A percentile compares a stretch with the other conserved stretches of the same genome.
Evolutionary conservation across 2,888 invertebrate species (phyloP).

Genomic region (Pediacus dermestoides): DNA sequence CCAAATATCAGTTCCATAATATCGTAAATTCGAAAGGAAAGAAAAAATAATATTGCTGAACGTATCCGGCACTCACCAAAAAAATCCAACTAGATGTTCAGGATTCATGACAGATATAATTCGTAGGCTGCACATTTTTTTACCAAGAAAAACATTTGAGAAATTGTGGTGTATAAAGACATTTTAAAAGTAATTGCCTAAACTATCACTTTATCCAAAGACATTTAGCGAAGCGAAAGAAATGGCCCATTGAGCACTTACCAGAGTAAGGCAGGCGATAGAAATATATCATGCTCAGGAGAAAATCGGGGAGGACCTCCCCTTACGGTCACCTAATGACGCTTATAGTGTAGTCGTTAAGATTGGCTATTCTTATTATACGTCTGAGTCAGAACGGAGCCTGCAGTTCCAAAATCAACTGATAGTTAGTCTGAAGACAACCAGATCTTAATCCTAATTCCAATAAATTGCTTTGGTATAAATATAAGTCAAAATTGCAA

Average conservation of each 20-base stretch:
- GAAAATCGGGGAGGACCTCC: constrained; percentile 37
- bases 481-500: not conserved
- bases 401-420: constrained; percentile 13
- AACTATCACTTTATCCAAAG: constrained; percentile 35
- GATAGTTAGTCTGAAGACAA: no score
- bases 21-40: no score
- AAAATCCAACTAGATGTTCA: no score
- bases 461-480: not conserved
- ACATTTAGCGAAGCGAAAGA: constrained; percentile 44
- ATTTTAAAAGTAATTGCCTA: constrained; percentile 29
- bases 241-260: constrained; percentile 49
- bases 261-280: constrained; percentile 36
- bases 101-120: no score
- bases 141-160: no score
- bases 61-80: no score
- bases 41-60: no score
- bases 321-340: constrained; percentile 46
- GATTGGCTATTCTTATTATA: constrained; percentile 37
- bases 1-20: no score
- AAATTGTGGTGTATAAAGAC: constrained; percentile 20
- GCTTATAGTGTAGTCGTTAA: constrained; percentile 42
- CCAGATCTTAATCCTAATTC: not conserved
- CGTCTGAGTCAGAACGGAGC: constrained; percentile 17
- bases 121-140: no score
- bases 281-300: constrained; percentile 40